These are phyloP conservation scores for Oenanthe oenanthe DNA, from an alignment of 2,113 vertebrate genomes.

Conservation along the genomic window DNA sequence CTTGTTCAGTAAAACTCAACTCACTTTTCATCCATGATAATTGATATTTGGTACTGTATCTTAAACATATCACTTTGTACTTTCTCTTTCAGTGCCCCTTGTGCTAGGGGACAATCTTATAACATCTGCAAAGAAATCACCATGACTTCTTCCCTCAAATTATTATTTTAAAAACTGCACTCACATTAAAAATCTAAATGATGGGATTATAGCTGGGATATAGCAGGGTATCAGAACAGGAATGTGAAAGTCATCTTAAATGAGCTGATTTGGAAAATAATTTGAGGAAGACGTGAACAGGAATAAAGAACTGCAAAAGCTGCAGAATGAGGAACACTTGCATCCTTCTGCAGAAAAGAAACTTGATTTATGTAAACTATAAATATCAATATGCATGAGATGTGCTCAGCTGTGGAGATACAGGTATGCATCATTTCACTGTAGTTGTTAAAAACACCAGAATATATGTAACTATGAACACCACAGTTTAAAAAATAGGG, in stretches of 20 bases:
- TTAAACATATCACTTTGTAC: background rate
- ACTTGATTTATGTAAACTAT: background rate
- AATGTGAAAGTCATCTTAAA: background rate
- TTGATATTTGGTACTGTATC: background rate
- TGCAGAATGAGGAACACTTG: background rate
- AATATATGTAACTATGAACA: background rate
- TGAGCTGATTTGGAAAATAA: background rate
- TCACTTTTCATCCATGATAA: background rate
- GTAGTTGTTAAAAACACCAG: background rate
- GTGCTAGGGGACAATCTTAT: background rate
- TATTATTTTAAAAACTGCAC: background rate
- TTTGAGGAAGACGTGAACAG: background rate
- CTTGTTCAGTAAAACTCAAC: background rate
- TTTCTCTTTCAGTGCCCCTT: background rate
- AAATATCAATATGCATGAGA: background rate
- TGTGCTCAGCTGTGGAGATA: background rate
- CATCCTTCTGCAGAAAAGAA: background rate
- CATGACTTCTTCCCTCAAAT: background rate
- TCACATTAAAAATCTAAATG: background rate
- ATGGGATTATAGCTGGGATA: background rate
- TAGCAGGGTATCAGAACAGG: background rate
- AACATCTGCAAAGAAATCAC: background rate
- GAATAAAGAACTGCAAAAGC: background rate
- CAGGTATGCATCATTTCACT: background rate
- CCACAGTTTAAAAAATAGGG: background rate